phyloP scores from a whole-genome alignment of 2,113 vertebrate genomes.

The Engystomops pustulosus region DNA sequence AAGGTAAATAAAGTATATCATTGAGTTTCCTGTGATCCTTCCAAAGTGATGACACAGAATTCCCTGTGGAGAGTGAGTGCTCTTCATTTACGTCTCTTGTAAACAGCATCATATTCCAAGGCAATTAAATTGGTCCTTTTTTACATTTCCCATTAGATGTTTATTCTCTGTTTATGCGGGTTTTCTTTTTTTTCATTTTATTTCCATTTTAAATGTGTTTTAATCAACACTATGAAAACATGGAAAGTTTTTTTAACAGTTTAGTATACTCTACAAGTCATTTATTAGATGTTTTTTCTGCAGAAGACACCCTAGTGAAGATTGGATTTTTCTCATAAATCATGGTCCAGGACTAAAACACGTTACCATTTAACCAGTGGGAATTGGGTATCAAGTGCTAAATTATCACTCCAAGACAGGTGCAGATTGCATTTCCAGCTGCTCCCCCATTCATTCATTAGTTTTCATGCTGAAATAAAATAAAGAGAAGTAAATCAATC shows the following conservation, averaged over 20 bases:
- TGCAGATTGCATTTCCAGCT: constrained; percentile 26
- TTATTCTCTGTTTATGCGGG: background rate
- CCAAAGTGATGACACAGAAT: constrained; percentile 71
- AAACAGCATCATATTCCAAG: constrained; percentile 27
- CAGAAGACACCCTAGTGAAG: constrained; percentile 1
- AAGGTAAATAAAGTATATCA: constrained; percentile 78
- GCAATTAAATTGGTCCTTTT: background rate
- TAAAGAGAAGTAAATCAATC: background rate
- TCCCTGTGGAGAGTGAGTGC: constrained; percentile 71
- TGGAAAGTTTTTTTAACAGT: background rate
- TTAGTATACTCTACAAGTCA: background rate
- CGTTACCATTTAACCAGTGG: constrained; percentile 14
- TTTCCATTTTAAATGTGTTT: background rate
- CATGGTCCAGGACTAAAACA: constrained; percentile 9
- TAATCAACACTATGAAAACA: background rate
- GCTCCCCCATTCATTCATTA: background rate
- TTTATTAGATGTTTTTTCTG: background rate
- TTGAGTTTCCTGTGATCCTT: constrained; percentile 78
- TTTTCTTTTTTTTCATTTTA: background rate
- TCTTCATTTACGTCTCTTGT: constrained; percentile 65
- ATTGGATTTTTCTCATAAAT: background rate
- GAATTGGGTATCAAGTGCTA: constrained; percentile 18
- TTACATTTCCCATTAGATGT: background rate
- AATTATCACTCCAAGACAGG: constrained; percentile 5
- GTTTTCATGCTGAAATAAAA: background rate